Base-by-base conservation (phyloP, 2,888 invertebrate genomes). In the Drosophila mercatorum region DNA sequence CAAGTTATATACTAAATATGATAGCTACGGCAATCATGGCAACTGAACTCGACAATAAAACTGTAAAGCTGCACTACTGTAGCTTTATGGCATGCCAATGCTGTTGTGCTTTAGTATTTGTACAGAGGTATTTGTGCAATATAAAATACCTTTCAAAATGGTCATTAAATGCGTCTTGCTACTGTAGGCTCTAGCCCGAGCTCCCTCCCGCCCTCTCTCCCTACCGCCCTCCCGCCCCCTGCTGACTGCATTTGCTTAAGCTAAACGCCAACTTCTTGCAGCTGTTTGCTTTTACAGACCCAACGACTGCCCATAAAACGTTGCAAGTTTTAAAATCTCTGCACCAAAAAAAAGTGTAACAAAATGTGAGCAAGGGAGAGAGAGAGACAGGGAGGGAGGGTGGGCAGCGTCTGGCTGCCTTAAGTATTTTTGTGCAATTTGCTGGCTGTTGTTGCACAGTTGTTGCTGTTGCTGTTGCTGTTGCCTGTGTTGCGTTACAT, bases 371-470 rank as follows among this genome's bases (percentile, higher is more conserved):
- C 0, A 12, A n/a, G 26, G 11, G 31, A 40, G 14, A 22, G 8
- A 14, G 26, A 5, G 46, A 7, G 22, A 3, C 14, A 12, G 10
- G 4, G 34, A 17, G 34, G 5, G 53, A 1, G 14, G 0, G 12
- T 12, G 14, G 10, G 22, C 51, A 47, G 41, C 49, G 47, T 59
- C 51, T 58, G 65, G 43, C 57, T 62, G 78, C 65, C 84, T 81
- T 87, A 84, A 84, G 89, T 84, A 83, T 89, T 84, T 89, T 87
- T 87, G 84, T 77, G 89, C 87, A 84, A 84, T 84, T 84, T 84
- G 89, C 81, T 66, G 59, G 65, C 55, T 73, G 76, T 65, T 82
- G 80, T 71, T 68, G 62, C 46, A 26, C n/a, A 58, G 65, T 61
- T 69, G 65, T 47, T 73, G 64, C 36, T 55, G 68, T 71, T 68